Evolutionary conservation across 1,140 invertebrate species (phyloP).

Genomic region (Pissodes strobi): DNA sequence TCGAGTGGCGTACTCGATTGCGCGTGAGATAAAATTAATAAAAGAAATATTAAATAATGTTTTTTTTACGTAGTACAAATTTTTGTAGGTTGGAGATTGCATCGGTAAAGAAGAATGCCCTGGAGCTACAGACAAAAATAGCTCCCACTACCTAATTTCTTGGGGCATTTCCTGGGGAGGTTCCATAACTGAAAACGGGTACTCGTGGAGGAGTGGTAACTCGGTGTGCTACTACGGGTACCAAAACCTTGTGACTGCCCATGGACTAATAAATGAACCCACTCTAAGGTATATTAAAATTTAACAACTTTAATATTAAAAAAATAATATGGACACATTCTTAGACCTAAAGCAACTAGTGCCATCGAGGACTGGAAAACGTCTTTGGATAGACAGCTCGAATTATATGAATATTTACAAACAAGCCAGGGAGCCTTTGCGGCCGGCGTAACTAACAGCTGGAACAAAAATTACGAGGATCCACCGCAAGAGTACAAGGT

Average conservation of each 20-base stretch:
- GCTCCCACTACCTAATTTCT: slow-evolving; percentile 28
- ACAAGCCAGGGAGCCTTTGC: slow-evolving; percentile 24
- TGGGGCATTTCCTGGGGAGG: slow-evolving; percentile 32
- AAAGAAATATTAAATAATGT: no score
- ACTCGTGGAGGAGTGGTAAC: slow-evolving; percentile 16
- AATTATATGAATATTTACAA: slow-evolving; percentile 29
- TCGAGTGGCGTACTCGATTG: no score
- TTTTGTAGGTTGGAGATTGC: slow-evolving; percentile 25
- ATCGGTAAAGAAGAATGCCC: slow-evolving; percentile 17
- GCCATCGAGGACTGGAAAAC: slow-evolving; percentile 15
- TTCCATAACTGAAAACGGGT: slow-evolving; percentile 12
- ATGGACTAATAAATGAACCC: slow-evolving; percentile 14
- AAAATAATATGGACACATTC: neutral
- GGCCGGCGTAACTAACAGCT: slow-evolving; percentile 31
- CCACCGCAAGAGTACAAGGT: slow-evolving; percentile 21
- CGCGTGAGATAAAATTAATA: no score
- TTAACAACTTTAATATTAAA: neutral
- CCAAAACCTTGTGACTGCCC: slow-evolving; percentile 27
- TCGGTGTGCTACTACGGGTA: slow-evolving; percentile 20
- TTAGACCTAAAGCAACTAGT: slow-evolving; percentile 21
- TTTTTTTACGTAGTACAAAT: no score
- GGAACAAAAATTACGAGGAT: slow-evolving; percentile 22
- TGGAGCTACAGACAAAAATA: slow-evolving; percentile 13
- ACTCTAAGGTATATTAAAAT: slow-evolving; percentile 13
- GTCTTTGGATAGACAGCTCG: slow-evolving; percentile 26